Base-by-base conservation (phyloP, 2,113 vertebrate genomes). In the Rhea americana region DNA sequence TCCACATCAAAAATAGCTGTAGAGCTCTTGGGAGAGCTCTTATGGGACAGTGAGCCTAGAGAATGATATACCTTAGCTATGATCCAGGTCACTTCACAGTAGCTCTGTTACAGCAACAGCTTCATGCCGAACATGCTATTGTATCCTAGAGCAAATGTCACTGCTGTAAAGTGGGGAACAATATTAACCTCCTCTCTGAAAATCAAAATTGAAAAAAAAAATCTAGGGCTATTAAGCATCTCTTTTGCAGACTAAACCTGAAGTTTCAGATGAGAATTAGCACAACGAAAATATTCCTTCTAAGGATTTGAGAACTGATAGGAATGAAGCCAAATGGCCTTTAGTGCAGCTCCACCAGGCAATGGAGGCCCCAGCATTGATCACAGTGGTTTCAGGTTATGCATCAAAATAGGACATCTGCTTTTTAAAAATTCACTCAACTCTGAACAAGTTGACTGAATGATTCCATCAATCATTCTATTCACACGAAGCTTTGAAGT, bases 401-500 rank as follows among this genome's bases (percentile, higher is more conserved):
- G 19, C 32, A 61, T 11, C 7, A 78, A 75, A 85, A 72, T 15
- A 41, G 9, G 51, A 61, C 32, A 79, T 37, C 6, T 58, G 0
- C 20, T 88, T 32, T 17, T 48, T 3, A 6, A 87, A 89, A 77
- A 81, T 48, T 73, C 15, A 35, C 21, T 72, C 41, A 3, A 47
- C 28, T 11, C 4, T 12, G 20, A 71, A 63, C 28, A 20, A 20
- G 2, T 17, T 13, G 2, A 58, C 35, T 73, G 35, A 35, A 35
- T 35, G 35, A 35, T 82, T 56, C 9, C 5, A 7, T 9, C 18
- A 65, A 68, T 70, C 59, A 84, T 88, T 70, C 55, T 86, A 53
- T 72, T 88, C 43, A 82, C 75, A 91, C n/a, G 32, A 16, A 89
- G 24, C 90, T 61, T 90, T 65, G 26, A 47, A 78, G 73, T 39